phyloP scores from a whole-genome alignment of 2,113 vertebrate species.

The Chaetura pelagica region DNA sequence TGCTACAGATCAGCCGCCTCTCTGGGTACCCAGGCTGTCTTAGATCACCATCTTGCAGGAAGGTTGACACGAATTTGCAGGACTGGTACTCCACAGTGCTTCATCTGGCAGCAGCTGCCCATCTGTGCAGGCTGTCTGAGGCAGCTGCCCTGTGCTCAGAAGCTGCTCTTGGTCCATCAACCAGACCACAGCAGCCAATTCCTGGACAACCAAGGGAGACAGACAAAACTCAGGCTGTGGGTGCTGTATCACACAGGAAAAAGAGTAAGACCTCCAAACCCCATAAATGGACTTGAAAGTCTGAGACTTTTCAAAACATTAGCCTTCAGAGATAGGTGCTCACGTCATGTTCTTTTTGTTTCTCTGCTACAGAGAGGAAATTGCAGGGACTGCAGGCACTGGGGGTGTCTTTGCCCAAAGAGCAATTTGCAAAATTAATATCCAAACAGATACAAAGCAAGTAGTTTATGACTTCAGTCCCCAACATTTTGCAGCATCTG shows the following conservation, averaged over 20 bases:
- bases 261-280: background rate
- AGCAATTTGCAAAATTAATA: background rate
- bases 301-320: background rate
- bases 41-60: background rate
- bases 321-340: background rate
- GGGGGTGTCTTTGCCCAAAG: background rate
- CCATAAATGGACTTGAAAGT: background rate
- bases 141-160: background rate
- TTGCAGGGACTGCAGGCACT: background rate
- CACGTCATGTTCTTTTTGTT: background rate
- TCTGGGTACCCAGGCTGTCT: background rate
- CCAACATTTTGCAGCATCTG: background rate
- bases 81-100: background rate
- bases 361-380: background rate
- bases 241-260: background rate
- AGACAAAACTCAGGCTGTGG: background rate
- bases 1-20: background rate
- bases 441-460: background rate
- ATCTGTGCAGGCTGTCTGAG: background rate
- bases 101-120: background rate
- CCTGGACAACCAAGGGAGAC: accelerated
- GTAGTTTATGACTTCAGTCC: background rate
- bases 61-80: background rate
- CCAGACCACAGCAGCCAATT: background rate
- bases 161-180: background rate